These are phyloP conservation scores for Carpatolechia fugitivella DNA, from an alignment of 2,888 invertebrate genomes.

Conservation along the genomic window DNA sequence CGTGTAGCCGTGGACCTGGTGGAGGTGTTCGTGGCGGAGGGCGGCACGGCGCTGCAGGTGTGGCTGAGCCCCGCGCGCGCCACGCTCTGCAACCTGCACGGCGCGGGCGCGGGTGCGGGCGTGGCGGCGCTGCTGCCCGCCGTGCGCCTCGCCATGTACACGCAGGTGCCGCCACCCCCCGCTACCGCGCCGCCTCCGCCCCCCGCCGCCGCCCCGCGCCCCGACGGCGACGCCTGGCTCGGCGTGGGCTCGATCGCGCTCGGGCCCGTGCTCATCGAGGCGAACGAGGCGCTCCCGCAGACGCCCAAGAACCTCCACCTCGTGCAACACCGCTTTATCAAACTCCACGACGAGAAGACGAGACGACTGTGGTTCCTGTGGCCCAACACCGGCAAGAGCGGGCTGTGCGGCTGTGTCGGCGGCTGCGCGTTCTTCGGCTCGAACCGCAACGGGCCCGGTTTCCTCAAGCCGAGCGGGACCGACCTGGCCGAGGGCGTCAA, in stretches of 20 bases:
- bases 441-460: conserved; percentile 92
- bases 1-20: conserved; percentile 92
- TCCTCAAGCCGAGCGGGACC: conserved; percentile 90
- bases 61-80: conserved; percentile 94
- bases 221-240: conserved; percentile 88
- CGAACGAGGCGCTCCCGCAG: conserved; percentile 89
- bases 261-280: conserved; percentile 94
- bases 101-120: conserved; percentile 93
- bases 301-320: conserved; percentile 87
- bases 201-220: conserved; percentile 79
- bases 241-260: conserved; percentile 94
- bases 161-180: conserved; percentile 78
- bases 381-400: conserved; percentile 84
- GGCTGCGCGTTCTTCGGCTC: conserved; percentile 97
- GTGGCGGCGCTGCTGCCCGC: conserved; percentile 91
- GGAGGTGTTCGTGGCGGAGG: conserved; percentile 94
- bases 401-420: conserved; percentile 96
- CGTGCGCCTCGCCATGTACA: conserved; percentile 81
- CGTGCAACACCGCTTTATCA: conserved; percentile 90
- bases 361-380: conserved; percentile 97
- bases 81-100: conserved; percentile 96
- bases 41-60: conserved; percentile 90
- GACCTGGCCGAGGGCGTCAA: conserved; percentile 91
- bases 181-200: conserved; percentile 63
- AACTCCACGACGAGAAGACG: conserved; percentile 89